A percentile compares a stretch with the other conserved stretches of the same genome.
Conservation (phyloP, 1,140 invertebrate species). For the Reticulitermes speratus region DNA sequence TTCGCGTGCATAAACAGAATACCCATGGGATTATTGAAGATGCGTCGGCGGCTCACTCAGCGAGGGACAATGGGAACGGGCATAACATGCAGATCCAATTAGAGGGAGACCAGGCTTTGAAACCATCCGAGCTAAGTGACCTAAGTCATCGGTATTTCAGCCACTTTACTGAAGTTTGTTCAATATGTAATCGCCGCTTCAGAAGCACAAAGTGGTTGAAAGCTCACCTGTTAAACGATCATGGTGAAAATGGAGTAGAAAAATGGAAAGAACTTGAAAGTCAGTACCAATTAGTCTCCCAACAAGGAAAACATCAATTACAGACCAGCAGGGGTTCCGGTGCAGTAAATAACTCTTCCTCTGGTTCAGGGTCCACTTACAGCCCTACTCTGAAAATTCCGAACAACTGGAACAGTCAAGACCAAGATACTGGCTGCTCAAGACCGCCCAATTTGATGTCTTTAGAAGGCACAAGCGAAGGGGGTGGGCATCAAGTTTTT, state of each 20-base stretch:
- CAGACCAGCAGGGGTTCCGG: background rate
- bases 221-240: constrained; percentile 83
- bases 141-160: constrained; percentile 64
- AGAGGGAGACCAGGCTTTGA: constrained; percentile 42
- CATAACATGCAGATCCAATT: constrained; percentile 38
- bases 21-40: constrained; percentile 92
- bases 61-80: constrained; percentile 38
- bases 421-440: background rate
- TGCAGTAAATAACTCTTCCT: background rate
- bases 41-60: constrained; percentile 31
- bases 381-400: constrained; percentile 62
- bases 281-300: constrained; percentile 36
- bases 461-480: background rate
- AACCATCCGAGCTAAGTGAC: constrained; percentile 56
- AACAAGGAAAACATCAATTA: constrained; percentile 28
- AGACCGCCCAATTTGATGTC: background rate
- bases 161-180: constrained; percentile 77
- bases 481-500: constrained; percentile 20
- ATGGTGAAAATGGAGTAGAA: constrained; percentile 70
- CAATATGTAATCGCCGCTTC: constrained; percentile 84
- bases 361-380: constrained; percentile 21
- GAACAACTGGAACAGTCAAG: constrained; percentile 46
- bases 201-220: constrained; percentile 87
- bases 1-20: constrained; percentile 96
- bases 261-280: constrained; percentile 62